Percentiles rank a stretch among this genome's conserved stretches.
Conservation (phyloP, 2,113 vertebrate genomes). For the Onychorhynchus coronatus region DNA sequence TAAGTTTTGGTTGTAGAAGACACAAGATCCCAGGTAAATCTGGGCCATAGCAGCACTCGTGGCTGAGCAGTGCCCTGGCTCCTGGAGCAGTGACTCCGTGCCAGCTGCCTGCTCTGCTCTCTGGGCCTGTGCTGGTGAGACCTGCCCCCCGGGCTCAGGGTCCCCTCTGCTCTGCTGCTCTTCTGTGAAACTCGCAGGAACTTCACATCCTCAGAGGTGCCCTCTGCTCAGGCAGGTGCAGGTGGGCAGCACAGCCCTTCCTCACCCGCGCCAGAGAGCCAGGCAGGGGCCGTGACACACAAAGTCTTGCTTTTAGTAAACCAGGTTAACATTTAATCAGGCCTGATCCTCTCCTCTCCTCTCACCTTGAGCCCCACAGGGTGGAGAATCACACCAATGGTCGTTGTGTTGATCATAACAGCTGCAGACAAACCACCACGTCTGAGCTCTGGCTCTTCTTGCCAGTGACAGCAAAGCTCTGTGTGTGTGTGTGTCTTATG, state of each 20-base stretch:
- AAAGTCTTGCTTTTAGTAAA: not conserved
- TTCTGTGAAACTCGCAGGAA: not conserved
- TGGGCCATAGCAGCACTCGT: not conserved
- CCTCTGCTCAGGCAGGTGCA: not conserved
- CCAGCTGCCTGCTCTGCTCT: not conserved
- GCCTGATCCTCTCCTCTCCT: not conserved
- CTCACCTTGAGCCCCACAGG: not conserved
- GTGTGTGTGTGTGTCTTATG: not conserved
- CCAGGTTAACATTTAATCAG: not conserved
- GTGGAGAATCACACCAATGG: not conserved
- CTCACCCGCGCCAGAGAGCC: not conserved
- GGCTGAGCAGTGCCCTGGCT: not conserved
- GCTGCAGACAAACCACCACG: not conserved
- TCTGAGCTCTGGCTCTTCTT: not conserved
- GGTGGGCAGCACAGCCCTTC: not conserved
- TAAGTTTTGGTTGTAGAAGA: not conserved
- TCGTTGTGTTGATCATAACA: not conserved
- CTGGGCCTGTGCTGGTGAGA: not conserved
- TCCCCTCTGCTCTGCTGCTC: not conserved
- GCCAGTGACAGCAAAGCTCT: not conserved
- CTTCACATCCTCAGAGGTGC: not conserved
- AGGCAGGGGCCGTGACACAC: fast-evolving
- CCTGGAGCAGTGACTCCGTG: fast-evolving
- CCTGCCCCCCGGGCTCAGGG: not conserved
- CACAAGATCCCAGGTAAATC: not conserved